Percentiles rank a stretch among this genome's conserved stretches.
Evolutionary conservation across 1,140 invertebrate species (phyloP).

Genomic region (Pentalonia nigronervosa): DNA sequence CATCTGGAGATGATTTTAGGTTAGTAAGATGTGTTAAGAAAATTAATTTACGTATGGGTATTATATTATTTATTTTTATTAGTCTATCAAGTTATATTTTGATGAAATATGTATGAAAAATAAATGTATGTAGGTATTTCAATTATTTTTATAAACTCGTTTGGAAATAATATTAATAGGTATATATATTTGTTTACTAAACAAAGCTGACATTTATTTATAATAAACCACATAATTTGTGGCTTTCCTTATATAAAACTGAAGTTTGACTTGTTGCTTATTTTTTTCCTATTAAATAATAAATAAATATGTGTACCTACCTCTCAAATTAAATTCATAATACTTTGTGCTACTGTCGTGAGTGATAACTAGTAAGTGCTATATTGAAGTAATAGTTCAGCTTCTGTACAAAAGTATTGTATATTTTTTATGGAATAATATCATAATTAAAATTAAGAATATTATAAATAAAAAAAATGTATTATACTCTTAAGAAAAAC

Average conservation of each 20-base stretch:
- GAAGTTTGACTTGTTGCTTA: neutral
- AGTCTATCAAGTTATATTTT: neutral
- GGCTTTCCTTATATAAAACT: neutral
- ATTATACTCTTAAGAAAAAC: neutral
- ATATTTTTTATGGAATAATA: too few relatives aligned
- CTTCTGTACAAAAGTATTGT: too few relatives aligned
- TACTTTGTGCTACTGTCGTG: neutral
- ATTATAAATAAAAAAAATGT: neutral
- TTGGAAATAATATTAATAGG: neutral
- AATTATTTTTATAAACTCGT: neutral
- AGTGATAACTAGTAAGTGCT: neutral
- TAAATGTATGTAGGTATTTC: neutral
- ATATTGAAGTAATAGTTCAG: neutral
- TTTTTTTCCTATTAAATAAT: neutral
- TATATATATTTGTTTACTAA: neutral
- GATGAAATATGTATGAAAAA: neutral
- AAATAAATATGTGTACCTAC: too few relatives aligned
- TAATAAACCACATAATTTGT: neutral
- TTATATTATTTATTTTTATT: neutral
- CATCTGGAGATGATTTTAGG: slow-evolving; percentile 52
- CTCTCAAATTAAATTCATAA: too few relatives aligned
- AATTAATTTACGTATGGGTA: neutral
- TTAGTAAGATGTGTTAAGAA: slow-evolving; percentile 27
- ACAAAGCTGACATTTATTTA: neutral
- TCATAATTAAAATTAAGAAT: neutral